phyloP scores from a whole-genome alignment of 2,888 invertebrate species.

The Erebia epiphron region DNA sequence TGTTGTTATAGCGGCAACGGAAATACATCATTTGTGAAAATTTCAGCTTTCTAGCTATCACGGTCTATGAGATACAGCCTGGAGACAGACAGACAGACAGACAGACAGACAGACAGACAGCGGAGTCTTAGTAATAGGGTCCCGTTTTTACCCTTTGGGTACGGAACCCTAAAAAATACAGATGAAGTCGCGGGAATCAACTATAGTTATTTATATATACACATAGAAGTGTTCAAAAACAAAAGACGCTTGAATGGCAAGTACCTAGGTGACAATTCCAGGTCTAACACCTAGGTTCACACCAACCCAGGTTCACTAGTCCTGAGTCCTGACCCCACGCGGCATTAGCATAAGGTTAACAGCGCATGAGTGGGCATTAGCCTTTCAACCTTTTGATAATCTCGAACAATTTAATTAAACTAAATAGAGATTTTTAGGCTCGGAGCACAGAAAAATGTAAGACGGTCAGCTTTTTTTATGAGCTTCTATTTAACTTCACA shows the following conservation, averaged over 20 bases:
- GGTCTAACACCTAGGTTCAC: not conserved
- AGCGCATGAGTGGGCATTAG: constrained; percentile 30
- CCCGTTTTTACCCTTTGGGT: too few species aligned
- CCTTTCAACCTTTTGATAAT: constrained; percentile 34
- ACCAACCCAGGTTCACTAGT: constrained; percentile 19
- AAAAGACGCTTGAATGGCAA: not conserved
- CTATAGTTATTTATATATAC: too few species aligned
- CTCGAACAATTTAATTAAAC: constrained; percentile 36
- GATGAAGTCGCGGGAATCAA: too few species aligned
- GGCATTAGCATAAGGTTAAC: constrained; percentile 27
- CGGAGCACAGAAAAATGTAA: not conserved
- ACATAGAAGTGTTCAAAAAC: not conserved
- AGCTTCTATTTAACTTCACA: not conserved
- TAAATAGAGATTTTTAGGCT: constrained; percentile 11
- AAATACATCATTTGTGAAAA: too few species aligned
- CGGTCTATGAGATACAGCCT: too few species aligned
- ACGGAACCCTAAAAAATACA: too few species aligned
- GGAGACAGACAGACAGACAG: too few species aligned
- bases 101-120: too few species aligned
- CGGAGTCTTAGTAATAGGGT: too few species aligned
- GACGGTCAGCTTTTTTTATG: not conserved
- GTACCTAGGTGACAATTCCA: not conserved
- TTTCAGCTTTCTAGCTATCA: too few species aligned
- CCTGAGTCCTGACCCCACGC: constrained; percentile 24
- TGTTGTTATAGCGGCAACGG: too few species aligned